Evolutionary conservation across 2,113 vertebrate genomes (phyloP), one percentile per base, ranked within the genome.

Genomic region (Nibea albiflora): DNA sequence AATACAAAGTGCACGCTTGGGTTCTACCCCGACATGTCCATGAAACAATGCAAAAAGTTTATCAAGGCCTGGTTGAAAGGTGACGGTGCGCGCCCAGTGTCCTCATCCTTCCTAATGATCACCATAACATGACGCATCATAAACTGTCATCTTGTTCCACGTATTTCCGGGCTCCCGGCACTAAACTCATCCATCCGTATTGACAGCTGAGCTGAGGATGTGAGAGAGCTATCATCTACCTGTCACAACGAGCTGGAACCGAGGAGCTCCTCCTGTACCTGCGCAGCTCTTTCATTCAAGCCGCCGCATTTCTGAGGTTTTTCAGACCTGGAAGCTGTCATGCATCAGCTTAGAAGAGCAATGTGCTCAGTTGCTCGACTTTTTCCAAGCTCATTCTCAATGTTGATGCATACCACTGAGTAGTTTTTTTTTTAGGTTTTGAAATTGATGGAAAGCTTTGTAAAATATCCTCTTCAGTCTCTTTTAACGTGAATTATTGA

Each of bases 161-260:
- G 14, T 60, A 56, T 81, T 67, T 74, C 28, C 0, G 5, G 35
- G 44, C 53, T 81, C 35, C 63, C 10, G 4, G 24, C 28, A 57
- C 58, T n/a, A 24, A 81, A 70, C 54, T 57, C 70, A 84, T 90
- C 78, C 71, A 77, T 90, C 83, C 63, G 52, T 76, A 85, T 65
- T 89, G 91, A 91, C 91, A 92, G 76, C 47, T 54, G 42, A 87
- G 78, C 68, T 56, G 60, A 78, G 68, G 58, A 76, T 72, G 74
- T 85, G 76, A 67, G 72, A 73, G 76, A 77, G 50, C 82, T 69
- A 86, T 92, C 85, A 89, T 87, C 89, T 75, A 85, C 81, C 91
- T 89, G 88, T 91, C 91, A 83, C 69, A 81, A 76, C 71, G 49
- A 62, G 67, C 78, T 83, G 86, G 42, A 76, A 67, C 53, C 83